A percentile compares a stretch with the other conserved stretches of the same genome.
These are phyloP conservation scores for Pampus argenteus DNA, from an alignment of 2,797 vertebrate species.

Conservation along the genomic window DNA sequence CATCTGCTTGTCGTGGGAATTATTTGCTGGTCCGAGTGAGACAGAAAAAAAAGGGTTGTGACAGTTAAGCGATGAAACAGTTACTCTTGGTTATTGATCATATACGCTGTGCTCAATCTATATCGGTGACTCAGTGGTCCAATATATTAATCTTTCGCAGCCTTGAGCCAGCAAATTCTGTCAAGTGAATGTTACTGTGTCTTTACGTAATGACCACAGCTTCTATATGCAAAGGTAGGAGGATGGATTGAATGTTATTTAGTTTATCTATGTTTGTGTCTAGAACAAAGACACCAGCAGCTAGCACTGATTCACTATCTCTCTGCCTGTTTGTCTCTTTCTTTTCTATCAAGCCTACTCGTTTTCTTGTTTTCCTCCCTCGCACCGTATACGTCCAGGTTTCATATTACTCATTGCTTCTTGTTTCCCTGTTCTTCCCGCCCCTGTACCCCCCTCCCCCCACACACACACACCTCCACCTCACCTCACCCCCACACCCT, in stretches of 20 bases:
- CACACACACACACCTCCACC: background rate
- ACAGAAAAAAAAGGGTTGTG: slow-evolving; percentile 49
- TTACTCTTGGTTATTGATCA: slow-evolving; percentile 53
- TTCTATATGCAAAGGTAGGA: slow-evolving; percentile 55
- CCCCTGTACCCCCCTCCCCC: slow-evolving; percentile 4
- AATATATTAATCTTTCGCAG: slow-evolving; percentile 23
- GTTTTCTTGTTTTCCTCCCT: slow-evolving; percentile 16
- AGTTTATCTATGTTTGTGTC: slow-evolving; percentile 67
- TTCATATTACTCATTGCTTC: slow-evolving; percentile 64
- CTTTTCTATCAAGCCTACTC: slow-evolving; percentile 35
- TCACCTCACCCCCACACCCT: background rate
- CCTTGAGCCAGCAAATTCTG: slow-evolving; percentile 12
- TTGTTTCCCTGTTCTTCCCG: slow-evolving; percentile 39
- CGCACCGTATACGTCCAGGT: slow-evolving; percentile 44
- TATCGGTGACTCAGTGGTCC: slow-evolving; percentile 28
- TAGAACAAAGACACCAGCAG: slow-evolving; percentile 55
- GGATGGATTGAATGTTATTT: slow-evolving; percentile 51
- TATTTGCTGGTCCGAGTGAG: slow-evolving; percentile 25
- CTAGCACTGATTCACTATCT: slow-evolving; percentile 42
- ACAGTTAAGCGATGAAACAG: slow-evolving; percentile 55
- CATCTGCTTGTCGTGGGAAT: slow-evolving; percentile 45
- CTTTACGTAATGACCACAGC: slow-evolving; percentile 41
- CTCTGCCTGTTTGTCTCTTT: slow-evolving; percentile 36
- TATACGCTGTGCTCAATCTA: slow-evolving; percentile 13
- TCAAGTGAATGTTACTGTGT: slow-evolving; percentile 2